Conservation (phyloP, 2,797 vertebrate species). For the Takifugu ocellatus region DNA sequence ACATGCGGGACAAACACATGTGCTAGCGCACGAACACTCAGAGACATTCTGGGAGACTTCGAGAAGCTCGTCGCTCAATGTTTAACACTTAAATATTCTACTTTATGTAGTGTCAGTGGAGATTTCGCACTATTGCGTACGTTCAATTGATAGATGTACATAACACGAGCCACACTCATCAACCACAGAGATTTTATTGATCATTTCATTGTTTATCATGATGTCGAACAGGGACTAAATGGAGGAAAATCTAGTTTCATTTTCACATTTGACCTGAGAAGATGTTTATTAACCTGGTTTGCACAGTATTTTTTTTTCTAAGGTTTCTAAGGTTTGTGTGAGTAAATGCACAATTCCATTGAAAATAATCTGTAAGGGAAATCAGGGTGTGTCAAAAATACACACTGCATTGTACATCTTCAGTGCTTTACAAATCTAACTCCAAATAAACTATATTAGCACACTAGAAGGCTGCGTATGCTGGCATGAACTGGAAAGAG, state of each 20-base stretch:
- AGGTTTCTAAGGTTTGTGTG: neutral
- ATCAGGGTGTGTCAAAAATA: too few species aligned
- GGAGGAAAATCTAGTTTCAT: too few species aligned
- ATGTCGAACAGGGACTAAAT: neutral
- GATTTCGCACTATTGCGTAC: neutral
- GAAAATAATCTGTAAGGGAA: too few species aligned
- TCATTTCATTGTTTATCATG: neutral
- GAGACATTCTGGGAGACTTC: neutral
- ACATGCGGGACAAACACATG: neutral
- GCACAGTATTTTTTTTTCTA: neutral
- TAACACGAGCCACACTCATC: conserved; percentile 1
- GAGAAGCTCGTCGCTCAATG: too few species aligned
- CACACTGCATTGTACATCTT: too few species aligned
- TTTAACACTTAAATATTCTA: too few species aligned
- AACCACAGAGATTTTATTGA: neutral
- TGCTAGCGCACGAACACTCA: neutral
- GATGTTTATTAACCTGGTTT: neutral
- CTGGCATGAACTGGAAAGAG: too few species aligned
- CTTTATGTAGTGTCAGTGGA: too few species aligned
- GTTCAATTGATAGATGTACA: neutral
- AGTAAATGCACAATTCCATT: neutral
- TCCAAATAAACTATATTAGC: too few species aligned
- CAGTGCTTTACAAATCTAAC: too few species aligned
- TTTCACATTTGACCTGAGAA: conserved; percentile 5
- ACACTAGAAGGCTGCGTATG: too few species aligned